A percentile compares a stretch with the other conserved stretches of the same genome.
phyloP scores from a whole-genome alignment of 2,113 vertebrate genomes.

The Campylomormyrus numenius region DNA sequence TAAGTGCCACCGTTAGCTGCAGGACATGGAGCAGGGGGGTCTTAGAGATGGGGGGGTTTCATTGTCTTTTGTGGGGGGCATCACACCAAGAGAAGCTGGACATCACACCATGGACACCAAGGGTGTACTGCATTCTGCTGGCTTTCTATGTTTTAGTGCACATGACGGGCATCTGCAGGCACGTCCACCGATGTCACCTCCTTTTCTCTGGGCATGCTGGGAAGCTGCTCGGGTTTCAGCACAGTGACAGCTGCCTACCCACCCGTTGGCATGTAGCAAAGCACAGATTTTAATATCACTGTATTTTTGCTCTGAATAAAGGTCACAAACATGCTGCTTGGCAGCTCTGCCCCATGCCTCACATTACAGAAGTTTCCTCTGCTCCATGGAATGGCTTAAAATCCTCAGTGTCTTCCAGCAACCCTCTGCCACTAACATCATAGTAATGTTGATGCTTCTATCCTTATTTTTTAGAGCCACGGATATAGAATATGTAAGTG shows the following conservation, averaged over 20 bases:
- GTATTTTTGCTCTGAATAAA: neutral
- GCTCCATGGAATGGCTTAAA: neutral
- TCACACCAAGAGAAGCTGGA: neutral
- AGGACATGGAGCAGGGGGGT: neutral
- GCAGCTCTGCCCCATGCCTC: neutral
- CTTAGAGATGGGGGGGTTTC: neutral
- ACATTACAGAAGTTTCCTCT: neutral
- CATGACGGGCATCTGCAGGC: neutral
- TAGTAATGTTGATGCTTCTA: neutral
- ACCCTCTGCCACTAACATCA: neutral
- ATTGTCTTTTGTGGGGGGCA: neutral
- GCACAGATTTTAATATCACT: neutral
- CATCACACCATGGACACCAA: neutral
- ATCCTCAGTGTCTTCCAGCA: neutral
- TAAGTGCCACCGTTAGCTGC: slow-evolving; percentile 15
- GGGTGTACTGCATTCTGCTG: neutral
- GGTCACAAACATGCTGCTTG: neutral
- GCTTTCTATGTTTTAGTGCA: neutral
- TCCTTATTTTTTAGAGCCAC: neutral
- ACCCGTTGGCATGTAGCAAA: neutral
- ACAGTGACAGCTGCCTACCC: neutral
- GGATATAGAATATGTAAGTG: neutral
- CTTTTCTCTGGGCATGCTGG: too few species aligned
- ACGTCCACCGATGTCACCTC: neutral
- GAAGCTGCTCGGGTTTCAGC: neutral